Evolutionary conservation across 2,797 vertebrate genomes (phyloP).

Genomic region (Catostomus latipinnis): DNA sequence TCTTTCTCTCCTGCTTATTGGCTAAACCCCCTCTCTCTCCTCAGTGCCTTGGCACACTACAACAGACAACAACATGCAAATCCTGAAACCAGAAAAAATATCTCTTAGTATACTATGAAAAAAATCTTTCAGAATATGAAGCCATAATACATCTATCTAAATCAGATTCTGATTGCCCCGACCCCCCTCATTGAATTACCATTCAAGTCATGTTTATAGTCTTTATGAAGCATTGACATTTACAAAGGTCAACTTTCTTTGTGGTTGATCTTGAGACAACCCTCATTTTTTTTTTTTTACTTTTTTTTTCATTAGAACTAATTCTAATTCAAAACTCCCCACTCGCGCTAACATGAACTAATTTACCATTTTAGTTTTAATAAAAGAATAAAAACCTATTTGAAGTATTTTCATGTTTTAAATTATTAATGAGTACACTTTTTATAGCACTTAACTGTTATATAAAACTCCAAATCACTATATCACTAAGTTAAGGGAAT

Average conservation of each 20-base stretch:
- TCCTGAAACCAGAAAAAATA: neutral
- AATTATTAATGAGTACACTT: neutral
- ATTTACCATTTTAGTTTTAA: neutral
- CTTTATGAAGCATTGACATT: slow-evolving; percentile 28
- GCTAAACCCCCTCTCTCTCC: slow-evolving; percentile 20
- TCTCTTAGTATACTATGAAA: too few relatives aligned
- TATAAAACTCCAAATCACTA: neutral
- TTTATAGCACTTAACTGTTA: neutral
- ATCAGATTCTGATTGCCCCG: slow-evolving; percentile 1
- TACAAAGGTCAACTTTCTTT: slow-evolving; percentile 39
- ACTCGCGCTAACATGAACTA: neutral
- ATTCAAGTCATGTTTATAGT: slow-evolving; percentile 32
- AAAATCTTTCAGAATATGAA: neutral
- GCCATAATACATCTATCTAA: neutral
- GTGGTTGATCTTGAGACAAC: slow-evolving; percentile 18
- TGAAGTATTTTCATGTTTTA: neutral
- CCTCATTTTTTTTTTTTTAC: slow-evolving; percentile 2
- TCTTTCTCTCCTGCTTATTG: slow-evolving; percentile 11
- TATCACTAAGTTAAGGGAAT: neutral
- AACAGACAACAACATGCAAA: slow-evolving; percentile 8
- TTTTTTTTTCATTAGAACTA: slow-evolving; percentile 10
- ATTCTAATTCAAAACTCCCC: slow-evolving; percentile 7
- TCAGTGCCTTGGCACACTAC: neutral
- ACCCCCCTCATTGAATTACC: slow-evolving; percentile 3
- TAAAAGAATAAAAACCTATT: neutral